A percentile compares a stretch with the other conserved stretches of the same genome.
Evolutionary conservation across 1,140 invertebrate species (phyloP).

Genomic region (Papilio glaucus): DNA sequence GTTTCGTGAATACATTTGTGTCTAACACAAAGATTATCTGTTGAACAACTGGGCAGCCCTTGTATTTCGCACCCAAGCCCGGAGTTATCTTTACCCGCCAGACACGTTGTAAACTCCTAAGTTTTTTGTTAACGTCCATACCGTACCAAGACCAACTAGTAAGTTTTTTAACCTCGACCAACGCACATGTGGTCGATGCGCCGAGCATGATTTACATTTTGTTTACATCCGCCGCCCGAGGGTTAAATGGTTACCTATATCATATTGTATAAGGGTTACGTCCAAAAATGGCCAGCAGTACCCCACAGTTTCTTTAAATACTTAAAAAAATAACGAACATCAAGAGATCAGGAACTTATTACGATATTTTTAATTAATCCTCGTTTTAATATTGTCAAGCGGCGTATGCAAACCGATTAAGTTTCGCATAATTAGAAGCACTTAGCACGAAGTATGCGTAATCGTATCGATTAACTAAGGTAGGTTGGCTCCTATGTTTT

Average conservation of each 20-base stretch:
- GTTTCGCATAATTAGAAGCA: not conserved
- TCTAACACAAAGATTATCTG: not conserved
- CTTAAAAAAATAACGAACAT: conserved; percentile 18
- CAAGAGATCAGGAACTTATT: too few species aligned
- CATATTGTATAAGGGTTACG: conserved; percentile 51
- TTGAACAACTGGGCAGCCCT: conserved; percentile 41
- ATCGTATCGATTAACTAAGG: not conserved
- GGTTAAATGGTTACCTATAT: conserved; percentile 61
- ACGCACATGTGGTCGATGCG: conserved; percentile 61
- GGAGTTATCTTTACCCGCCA: conserved; percentile 49
- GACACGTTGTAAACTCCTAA: conserved; percentile 58
- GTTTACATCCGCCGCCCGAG: conserved; percentile 72
- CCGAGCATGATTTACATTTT: conserved; percentile 63
- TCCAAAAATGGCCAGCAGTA: conserved; percentile 46
- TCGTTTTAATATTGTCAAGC: not conserved
- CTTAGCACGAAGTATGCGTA: not conserved
- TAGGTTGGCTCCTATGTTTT: not conserved
- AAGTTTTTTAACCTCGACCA: conserved; percentile 65
- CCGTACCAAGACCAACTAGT: conserved; percentile 46
- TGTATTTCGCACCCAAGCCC: conserved; percentile 48
- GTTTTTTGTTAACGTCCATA: conserved; percentile 51
- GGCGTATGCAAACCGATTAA: not conserved
- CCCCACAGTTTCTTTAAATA: conserved; percentile 33
- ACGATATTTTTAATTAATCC: not conserved
- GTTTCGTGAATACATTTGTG: not conserved